Evolutionary conservation across 2,888 invertebrate genomes (phyloP).

Genomic region (Morpho helenor): DNA sequence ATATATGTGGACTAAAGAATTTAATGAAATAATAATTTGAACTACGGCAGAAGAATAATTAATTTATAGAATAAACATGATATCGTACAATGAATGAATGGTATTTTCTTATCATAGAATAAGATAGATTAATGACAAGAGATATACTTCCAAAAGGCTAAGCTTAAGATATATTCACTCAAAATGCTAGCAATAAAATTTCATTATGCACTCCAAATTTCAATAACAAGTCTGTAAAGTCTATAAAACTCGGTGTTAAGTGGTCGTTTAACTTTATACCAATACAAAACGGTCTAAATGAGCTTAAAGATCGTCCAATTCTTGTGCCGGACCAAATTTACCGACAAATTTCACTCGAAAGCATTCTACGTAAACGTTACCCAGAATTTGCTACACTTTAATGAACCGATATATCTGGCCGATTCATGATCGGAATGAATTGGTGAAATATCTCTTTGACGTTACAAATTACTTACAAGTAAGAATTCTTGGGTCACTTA

Average conservation of each 20-base stretch:
- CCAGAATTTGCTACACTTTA: constrained; percentile 18
- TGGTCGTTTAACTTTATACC: constrained; percentile 18
- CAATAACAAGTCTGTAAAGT: constrained; percentile 9
- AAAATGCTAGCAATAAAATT: constrained; percentile 4
- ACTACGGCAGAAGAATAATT: too few species aligned
- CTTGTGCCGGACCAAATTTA: constrained; percentile 15
- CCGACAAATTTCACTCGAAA: constrained; percentile 14
- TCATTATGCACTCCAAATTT: constrained; percentile 6
- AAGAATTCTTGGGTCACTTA: too few species aligned
- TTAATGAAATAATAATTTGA: too few species aligned
- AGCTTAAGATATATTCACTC: too few species aligned
- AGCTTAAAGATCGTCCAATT: constrained; percentile 20
- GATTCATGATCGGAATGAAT: constrained; percentile 16
- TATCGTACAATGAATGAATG: too few species aligned
- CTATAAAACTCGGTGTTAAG: constrained; percentile 5
- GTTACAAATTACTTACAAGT: too few species aligned
- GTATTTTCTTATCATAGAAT: too few species aligned
- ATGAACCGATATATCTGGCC: constrained; percentile 16
- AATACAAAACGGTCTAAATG: constrained; percentile 17
- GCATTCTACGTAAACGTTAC: constrained; percentile 13
- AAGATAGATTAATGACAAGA: too few species aligned
- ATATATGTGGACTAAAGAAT: too few species aligned
- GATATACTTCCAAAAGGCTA: too few species aligned
- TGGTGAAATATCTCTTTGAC: too few species aligned
- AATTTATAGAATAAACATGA: too few species aligned